Conservation (phyloP, 1,140 invertebrate genomes). For the Pogonomyrmex barbatus region DNA sequence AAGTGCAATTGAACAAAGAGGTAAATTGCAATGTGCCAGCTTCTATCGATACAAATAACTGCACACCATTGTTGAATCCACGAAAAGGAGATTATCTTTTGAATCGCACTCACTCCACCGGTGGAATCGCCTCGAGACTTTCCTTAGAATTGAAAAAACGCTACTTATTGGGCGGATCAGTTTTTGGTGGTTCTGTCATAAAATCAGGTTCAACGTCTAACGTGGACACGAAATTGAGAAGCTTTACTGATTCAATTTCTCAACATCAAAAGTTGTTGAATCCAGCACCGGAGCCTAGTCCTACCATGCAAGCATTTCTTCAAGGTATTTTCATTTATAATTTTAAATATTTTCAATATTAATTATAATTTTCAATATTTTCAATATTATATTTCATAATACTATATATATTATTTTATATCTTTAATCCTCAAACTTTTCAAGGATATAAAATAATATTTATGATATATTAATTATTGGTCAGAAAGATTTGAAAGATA, state of each 20-base stretch:
- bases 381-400: not conserved
- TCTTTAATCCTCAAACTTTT: not conserved
- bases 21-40: slow-evolving; percentile 44
- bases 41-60: slow-evolving; percentile 73
- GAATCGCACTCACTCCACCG: slow-evolving; percentile 93
- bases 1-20: slow-evolving; percentile 19
- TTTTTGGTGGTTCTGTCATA: slow-evolving; percentile 88
- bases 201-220: slow-evolving; percentile 95
- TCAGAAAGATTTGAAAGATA: not conserved
- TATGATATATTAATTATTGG: not conserved
- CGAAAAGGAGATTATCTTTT: slow-evolving; percentile 90
- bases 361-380: slow-evolving; percentile 15
- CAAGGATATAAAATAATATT: not conserved
- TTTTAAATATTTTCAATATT: slow-evolving; percentile 10
- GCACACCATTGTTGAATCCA: slow-evolving; percentile 85
- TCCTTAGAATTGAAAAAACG: slow-evolving; percentile 94
- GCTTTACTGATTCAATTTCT: slow-evolving; percentile 93
- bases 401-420: slow-evolving; percentile 5
- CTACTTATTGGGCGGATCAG: slow-evolving; percentile 91
- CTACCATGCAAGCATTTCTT: slow-evolving; percentile 91
- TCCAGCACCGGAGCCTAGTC: slow-evolving; percentile 91
- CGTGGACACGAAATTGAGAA: slow-evolving; percentile 93
- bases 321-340: slow-evolving; percentile 79
- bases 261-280: slow-evolving; percentile 95
- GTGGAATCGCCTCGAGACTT: slow-evolving; percentile 94